Base-by-base conservation (phyloP, 2,113 vertebrate genomes). In the Romanogobio albipinnatus region DNA sequence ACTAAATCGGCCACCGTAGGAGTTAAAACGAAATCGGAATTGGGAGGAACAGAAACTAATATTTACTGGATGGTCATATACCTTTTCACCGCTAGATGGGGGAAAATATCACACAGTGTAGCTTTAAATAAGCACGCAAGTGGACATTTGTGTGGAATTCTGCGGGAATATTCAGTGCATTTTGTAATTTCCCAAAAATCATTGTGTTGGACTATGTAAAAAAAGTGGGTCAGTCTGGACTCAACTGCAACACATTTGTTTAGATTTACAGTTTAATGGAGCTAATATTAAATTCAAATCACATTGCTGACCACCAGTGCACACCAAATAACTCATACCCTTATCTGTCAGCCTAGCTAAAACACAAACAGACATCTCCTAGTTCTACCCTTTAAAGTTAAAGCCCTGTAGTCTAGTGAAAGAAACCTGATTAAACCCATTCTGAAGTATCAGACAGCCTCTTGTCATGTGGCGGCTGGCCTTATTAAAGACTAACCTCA, bases 401-500 rank as follows among this genome's bases (percentile, higher is more conserved):
- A 79, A 79, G 76, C 76, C 49, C 51, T 76, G 56, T 61, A 15
- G 33, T 76, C 24, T 2, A 9, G 49, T 53, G 74, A 43, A 22
- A 79, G 13, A 39, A 61, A 79, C 11, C 76, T 61, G 33, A 78
- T 43, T 78, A 51, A 76, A 53, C 51, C 24, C n/a, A 15, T 76
- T 49, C 11, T 53, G 47, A 76, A 53, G 45, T 10, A 53, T 53
- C 74, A 76, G 74, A 76, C 49, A 76, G 49, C 8, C 74, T 76
- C 15, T 76, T 76, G 49, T 76, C 49, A 33, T 76, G 49, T 33
- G 26, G 74, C 29, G 9, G 15, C 10, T 17, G 14, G 62, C 19
- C 71, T 83, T 56, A 39, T 71, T 76, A 84, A 26, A 26, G 64
- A 81, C 71, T 64, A 61, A 81, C 64, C 39, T 76, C 2, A n/a